Evolutionary conservation across 2,113 vertebrate genomes (phyloP).

Genomic region (Rhodinocichla rosea): DNA sequence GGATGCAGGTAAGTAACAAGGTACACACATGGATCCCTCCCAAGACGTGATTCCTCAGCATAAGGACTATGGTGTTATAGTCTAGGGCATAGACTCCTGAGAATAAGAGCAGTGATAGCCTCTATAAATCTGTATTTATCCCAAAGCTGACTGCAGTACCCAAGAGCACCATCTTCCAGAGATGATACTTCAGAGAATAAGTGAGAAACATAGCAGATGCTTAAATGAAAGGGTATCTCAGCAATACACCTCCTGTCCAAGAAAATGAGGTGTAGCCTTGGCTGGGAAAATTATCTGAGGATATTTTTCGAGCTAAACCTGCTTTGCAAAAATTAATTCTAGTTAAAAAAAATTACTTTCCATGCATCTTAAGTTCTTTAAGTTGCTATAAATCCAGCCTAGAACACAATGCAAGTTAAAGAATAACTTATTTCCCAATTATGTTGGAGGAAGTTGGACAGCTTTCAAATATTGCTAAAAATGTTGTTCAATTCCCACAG

Average conservation of each 20-base stretch:
- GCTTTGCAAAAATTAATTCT: neutral
- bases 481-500: neutral
- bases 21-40: neutral
- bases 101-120: neutral
- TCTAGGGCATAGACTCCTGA: neutral
- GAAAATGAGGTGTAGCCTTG: neutral
- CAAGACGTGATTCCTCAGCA: neutral
- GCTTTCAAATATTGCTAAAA: neutral
- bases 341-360: neutral
- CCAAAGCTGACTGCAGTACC: neutral
- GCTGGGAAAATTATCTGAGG: neutral
- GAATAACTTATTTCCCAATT: neutral
- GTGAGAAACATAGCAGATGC: neutral
- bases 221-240: neutral
- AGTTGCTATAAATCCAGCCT: neutral
- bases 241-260: neutral
- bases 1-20: neutral
- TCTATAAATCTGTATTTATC: slow-evolving; percentile 2
- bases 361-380: neutral
- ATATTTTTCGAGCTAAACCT: neutral
- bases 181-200: slow-evolving; percentile 20
- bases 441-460: neutral
- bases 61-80: neutral
- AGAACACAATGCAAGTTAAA: neutral
- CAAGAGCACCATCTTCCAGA: slow-evolving; percentile 40